Evolutionary conservation across 2,888 invertebrate species (phyloP).

Genomic region (Fragum fragum): DNA sequence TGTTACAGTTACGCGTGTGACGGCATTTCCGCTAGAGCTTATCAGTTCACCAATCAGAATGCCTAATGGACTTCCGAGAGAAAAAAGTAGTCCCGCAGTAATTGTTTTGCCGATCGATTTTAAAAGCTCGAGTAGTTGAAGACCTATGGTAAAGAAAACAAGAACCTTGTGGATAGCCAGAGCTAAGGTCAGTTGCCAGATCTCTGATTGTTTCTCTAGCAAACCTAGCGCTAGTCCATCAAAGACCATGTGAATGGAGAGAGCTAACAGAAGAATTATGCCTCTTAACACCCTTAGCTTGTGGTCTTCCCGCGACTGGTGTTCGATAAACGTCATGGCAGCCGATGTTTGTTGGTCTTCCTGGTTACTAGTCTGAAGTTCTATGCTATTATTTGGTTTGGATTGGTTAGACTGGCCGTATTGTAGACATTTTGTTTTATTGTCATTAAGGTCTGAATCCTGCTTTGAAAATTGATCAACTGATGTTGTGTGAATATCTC

Average conservation of each 20-base stretch:
- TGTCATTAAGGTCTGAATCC: too few relatives aligned
- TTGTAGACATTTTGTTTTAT: too few relatives aligned
- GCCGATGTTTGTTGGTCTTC: not conserved
- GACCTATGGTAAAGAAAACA: slow-evolving; percentile 85
- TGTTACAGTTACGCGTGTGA: not conserved
- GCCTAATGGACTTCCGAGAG: slow-evolving; percentile 31
- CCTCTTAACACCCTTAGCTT: slow-evolving; percentile 80
- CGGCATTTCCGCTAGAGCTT: slow-evolving; percentile 10
- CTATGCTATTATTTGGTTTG: too few relatives aligned
- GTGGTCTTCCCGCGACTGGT: not conserved
- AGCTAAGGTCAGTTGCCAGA: slow-evolving; percentile 86
- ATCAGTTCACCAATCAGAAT: slow-evolving; percentile 36
- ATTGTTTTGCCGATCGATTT: slow-evolving; percentile 39
- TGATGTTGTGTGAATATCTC: too few relatives aligned
- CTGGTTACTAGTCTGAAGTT: not conserved
- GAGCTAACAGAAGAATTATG: slow-evolving; percentile 87
- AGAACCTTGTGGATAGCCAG: slow-evolving; percentile 88
- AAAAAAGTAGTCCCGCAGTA: not conserved
- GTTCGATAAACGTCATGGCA: slow-evolving; percentile 3
- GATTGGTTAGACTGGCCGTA: too few relatives aligned
- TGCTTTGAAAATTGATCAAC: too few relatives aligned
- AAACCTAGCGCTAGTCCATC: slow-evolving; percentile 89
- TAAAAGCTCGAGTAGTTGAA: slow-evolving; percentile 39
- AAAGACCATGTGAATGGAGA: slow-evolving; percentile 89
- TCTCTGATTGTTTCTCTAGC: slow-evolving; percentile 79